Base-by-base conservation (phyloP, 2,888 invertebrate genomes). In the Volucella zonaria region DNA sequence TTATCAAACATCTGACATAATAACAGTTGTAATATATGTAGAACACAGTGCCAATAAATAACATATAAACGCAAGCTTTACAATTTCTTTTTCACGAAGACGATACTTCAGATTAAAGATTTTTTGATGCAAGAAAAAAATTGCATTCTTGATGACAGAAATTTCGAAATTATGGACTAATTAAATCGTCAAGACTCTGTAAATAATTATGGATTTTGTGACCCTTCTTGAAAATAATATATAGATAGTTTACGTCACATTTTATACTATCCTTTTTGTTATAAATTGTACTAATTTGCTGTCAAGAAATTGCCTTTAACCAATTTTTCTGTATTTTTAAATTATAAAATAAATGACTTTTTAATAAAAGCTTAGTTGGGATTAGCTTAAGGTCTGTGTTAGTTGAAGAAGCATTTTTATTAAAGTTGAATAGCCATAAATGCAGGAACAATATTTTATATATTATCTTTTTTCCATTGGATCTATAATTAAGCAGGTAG, bases 401-500 rank as follows among this genome's bases (percentile, higher is more conserved):
- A 58, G 59, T 56, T 42, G 23, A 54, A 75, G 54, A 42, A 70
- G 79, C 70, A 75, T 43, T 76, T 31, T 76, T 59, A 77, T 61
- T 77, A 64, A 64, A 76, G 75, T 71, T 58, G 80, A 45, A 80
- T 71, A 85, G 80, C 81, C 75, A 85, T 76, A 71, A 62, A 51
- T 73, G 51, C 81, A 81, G 73, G 76, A 85, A 62, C 83, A 85
- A 85, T 80, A 80, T 31, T 31, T 4, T 85, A 45, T 81, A 62
- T 62, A 85, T 85, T 85, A 80, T 77, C 43, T 85, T 80, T 58
- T 67, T 70, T 73, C 73, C 62, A 74, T 74, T 64, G 70, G 43
- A 85, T 85, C 85, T 85, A 85, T 47, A 85, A 85, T 81, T 85
- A 85, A 85, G 80, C 85, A 68, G 58, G 73, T 58, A 77, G 68